Conservation (phyloP, 2,888 invertebrate genomes). For the Gortyna flavago region DNA sequence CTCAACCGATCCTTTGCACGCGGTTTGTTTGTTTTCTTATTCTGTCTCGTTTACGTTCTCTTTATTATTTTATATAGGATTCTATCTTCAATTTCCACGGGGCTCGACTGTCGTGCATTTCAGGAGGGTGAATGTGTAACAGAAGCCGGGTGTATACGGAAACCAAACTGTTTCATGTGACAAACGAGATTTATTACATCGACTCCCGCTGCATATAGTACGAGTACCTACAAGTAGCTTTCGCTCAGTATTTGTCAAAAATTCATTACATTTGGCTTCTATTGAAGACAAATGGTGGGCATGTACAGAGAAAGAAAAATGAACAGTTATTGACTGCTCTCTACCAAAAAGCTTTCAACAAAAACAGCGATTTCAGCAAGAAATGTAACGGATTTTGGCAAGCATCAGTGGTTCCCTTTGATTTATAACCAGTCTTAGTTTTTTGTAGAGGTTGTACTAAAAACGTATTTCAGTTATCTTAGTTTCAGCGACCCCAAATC, state of each 20-base stretch:
- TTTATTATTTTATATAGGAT: slow-evolving; percentile 79
- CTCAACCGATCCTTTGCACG: slow-evolving; percentile 68
- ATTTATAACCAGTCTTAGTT: slow-evolving; percentile 53
- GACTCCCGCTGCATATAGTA: slow-evolving; percentile 68
- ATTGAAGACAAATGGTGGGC: slow-evolving; percentile 57
- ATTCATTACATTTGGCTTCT: slow-evolving; percentile 70
- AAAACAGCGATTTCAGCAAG: slow-evolving; percentile 45
- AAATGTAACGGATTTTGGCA: slow-evolving; percentile 45
- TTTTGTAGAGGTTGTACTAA: slow-evolving; percentile 39
- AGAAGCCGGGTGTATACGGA: slow-evolving; percentile 69
- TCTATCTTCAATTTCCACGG: slow-evolving; percentile 60
- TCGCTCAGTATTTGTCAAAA: slow-evolving; percentile 71
- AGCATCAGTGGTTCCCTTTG: slow-evolving; percentile 46
- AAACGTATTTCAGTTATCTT: slow-evolving; percentile 30
- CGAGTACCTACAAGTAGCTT: slow-evolving; percentile 64
- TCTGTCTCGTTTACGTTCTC: slow-evolving; percentile 69
- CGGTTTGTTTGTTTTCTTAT: slow-evolving; percentile 66
- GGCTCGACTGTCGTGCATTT: slow-evolving; percentile 57
- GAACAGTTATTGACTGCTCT: slow-evolving; percentile 57
- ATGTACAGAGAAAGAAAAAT: slow-evolving; percentile 55
- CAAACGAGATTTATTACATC: slow-evolving; percentile 77
- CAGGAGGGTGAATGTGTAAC: slow-evolving; percentile 69
- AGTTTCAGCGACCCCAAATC: slow-evolving; percentile 26
- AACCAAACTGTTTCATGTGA: slow-evolving; percentile 71
- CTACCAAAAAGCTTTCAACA: slow-evolving; percentile 49